phyloP scores from a whole-genome alignment of 2,888 invertebrate genomes.

The Lathronympha strigana region DNA sequence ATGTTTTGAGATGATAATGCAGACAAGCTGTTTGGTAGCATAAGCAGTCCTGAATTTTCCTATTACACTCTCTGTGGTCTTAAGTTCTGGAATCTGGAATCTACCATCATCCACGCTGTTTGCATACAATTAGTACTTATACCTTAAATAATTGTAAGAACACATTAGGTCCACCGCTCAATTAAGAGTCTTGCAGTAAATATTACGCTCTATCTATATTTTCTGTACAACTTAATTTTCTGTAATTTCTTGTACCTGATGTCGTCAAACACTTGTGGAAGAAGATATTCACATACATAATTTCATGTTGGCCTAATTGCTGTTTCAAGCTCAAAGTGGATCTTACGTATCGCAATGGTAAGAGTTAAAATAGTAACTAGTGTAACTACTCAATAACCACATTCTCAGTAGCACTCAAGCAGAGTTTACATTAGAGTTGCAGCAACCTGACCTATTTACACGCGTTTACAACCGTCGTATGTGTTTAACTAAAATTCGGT shows the following conservation, averaged over 20 bases:
- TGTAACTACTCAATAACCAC: background rate
- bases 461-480: constrained; percentile 25
- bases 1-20: background rate
- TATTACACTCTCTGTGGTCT: too few relatives aligned
- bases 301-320: background rate
- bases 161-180: too few relatives aligned
- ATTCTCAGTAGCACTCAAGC: constrained; percentile 16
- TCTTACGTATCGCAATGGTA: too few relatives aligned
- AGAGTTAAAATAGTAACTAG: background rate
- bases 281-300: background rate
- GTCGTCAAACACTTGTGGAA: background rate
- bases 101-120: too few relatives aligned
- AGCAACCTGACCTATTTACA: constrained; percentile 22
- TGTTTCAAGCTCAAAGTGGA: background rate
- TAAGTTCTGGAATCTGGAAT: too few relatives aligned
- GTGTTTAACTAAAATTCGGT: constrained; percentile 10
- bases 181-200: too few relatives aligned
- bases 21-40: background rate
- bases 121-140: too few relatives aligned
- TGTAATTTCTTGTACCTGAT: too few relatives aligned
- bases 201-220: too few relatives aligned
- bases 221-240: too few relatives aligned
- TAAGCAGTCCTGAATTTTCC: background rate
- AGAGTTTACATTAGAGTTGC: constrained; percentile 1
- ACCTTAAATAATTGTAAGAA: too few relatives aligned